A percentile compares a stretch with the other conserved stretches of the same genome.
Evolutionary conservation across 2,888 invertebrate genomes (phyloP).

Genomic region (Drosophila subsilvestris): DNA sequence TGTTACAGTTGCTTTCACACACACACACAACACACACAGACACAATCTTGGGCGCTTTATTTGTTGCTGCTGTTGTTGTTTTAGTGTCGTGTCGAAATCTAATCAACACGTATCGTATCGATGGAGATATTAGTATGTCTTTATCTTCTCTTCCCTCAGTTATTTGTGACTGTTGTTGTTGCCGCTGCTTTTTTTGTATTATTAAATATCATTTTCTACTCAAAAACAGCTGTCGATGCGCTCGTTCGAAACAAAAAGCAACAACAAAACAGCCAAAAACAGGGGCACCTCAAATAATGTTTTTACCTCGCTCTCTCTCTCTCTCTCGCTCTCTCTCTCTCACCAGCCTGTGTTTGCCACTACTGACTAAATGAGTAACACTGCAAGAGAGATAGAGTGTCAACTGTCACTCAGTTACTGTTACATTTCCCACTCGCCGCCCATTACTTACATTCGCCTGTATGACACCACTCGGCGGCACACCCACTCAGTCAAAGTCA

Average conservation of each 20-base stretch:
- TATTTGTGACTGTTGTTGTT: background rate
- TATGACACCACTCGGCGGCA: background rate
- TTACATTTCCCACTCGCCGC: background rate
- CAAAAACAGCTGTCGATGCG: background rate
- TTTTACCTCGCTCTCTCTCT: too few relatives aligned
- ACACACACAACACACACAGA: slow-evolving; percentile 1
- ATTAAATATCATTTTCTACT: slow-evolving; percentile 3
- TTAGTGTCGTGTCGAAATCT: slow-evolving; percentile 65
- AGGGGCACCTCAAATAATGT: too few relatives aligned
- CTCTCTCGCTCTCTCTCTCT: background rate
- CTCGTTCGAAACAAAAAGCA: too few relatives aligned
- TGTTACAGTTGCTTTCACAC: slow-evolving; percentile 49
- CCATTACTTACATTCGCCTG: background rate
- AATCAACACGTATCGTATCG: slow-evolving; percentile 67
- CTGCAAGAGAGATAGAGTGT: background rate
- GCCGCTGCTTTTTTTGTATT: slow-evolving; percentile 6
- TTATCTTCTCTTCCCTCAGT: slow-evolving; percentile 38
- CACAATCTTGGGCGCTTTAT: slow-evolving; percentile 3
- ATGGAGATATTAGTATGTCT: slow-evolving; percentile 64
- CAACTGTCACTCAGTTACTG: background rate
- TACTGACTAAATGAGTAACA: background rate
- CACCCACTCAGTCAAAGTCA: background rate
- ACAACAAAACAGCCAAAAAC: background rate
- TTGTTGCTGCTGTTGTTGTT: slow-evolving; percentile 7
- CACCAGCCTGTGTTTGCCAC: background rate